Evolutionary conservation across 2,888 invertebrate species (phyloP).

Genomic region (Adineta ricciae): DNA sequence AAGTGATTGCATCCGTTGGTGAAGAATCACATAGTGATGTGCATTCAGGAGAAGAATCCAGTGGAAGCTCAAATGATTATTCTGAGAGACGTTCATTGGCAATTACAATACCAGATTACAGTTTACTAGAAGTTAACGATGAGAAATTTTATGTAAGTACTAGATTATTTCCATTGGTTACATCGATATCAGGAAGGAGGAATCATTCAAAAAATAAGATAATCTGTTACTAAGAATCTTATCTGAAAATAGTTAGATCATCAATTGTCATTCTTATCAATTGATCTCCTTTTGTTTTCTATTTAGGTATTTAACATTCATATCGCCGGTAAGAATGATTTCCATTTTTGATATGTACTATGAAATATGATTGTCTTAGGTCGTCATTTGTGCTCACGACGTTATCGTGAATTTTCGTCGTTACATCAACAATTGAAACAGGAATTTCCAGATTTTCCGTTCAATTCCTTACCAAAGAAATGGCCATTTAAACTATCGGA

Average conservation of each 20-base stretch:
- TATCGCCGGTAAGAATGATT: constrained; percentile 83
- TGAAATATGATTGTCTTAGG: constrained; percentile 83
- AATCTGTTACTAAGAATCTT: too few species aligned
- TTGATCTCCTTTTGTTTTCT: constrained; percentile 35
- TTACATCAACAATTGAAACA: constrained; percentile 76
- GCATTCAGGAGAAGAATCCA: constrained; percentile 62
- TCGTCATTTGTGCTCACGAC: constrained; percentile 82
- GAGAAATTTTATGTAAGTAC: constrained; percentile 55
- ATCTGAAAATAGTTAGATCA: too few species aligned
- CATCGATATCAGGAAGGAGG: too few species aligned
- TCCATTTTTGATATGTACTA: not conserved
- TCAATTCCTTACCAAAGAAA: constrained; percentile 93
- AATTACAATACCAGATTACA: constrained; percentile 82
- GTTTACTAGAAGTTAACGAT: constrained; percentile 58
- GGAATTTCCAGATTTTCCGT: constrained; percentile 86
- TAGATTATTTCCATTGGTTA: not conserved
- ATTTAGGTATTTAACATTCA: constrained; percentile 76
- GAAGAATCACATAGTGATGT: constrained; percentile 16
- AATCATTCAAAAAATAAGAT: too few species aligned
- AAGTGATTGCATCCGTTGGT: constrained; percentile 23
- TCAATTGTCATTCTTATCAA: too few species aligned
- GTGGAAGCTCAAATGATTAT: constrained; percentile 62
- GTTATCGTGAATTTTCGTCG: constrained; percentile 87
- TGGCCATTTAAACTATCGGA: constrained; percentile 89
- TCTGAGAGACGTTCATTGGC: constrained; percentile 71